Percentiles rank a stretch among this genome's conserved stretches.
phyloP scores from a whole-genome alignment of 2,797 vertebrate species.

The Zenarchopterus dispar region DNA sequence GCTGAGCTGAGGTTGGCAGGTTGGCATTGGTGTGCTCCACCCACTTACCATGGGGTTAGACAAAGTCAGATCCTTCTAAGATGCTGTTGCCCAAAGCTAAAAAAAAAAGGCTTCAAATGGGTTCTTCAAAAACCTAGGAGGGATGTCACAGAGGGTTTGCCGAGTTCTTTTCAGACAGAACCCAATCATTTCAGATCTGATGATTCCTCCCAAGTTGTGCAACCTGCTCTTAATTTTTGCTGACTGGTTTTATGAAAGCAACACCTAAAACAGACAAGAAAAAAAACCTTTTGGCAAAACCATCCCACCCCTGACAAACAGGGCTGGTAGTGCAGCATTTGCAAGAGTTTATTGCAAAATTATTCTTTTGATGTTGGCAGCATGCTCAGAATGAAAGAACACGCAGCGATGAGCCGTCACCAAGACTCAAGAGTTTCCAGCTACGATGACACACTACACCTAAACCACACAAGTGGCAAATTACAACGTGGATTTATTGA shows the following conservation, averaged over 20 bases:
- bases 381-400: constrained; percentile 22
- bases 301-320: constrained; percentile 37
- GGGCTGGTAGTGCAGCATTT: constrained; percentile 17
- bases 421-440: constrained; percentile 12
- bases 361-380: constrained; percentile 46
- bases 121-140: too few species aligned
- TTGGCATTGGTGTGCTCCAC: too few species aligned
- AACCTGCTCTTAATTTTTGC: too few species aligned
- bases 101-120: too few species aligned
- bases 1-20: too few species aligned
- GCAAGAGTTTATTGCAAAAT: constrained; percentile 40
- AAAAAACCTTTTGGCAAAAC: constrained; percentile 28
- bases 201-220: too few species aligned
- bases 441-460: constrained; percentile 3
- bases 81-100: too few species aligned
- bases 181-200: too few species aligned
- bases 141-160: too few species aligned
- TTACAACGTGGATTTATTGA: constrained; percentile 36
- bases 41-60: too few species aligned
- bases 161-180: too few species aligned
- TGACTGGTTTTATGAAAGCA: constrained; percentile 1
- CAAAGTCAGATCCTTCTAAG: too few species aligned
- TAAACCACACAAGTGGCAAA: constrained; percentile 21
- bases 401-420: constrained; percentile 5
- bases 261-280: constrained; percentile 14